Conservation (phyloP, 2,113 vertebrate species). For the Ictalurus furcatus region DNA sequence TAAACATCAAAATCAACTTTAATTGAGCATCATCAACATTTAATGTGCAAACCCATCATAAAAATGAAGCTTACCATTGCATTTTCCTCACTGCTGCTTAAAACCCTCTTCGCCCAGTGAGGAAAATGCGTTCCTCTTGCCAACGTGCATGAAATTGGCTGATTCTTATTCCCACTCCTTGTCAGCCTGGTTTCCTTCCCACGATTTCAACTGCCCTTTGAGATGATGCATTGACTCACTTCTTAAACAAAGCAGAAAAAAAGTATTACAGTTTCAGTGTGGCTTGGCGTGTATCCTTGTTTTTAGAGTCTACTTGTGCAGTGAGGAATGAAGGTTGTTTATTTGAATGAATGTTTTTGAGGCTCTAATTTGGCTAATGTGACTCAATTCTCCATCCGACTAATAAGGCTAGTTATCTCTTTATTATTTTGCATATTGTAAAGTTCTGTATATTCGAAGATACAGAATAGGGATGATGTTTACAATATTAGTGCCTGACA, state of each 20-base stretch:
- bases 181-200: constrained; percentile 32
- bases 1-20: constrained; percentile 26
- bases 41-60: constrained; percentile 51
- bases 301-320: background rate
- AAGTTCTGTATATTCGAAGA: background rate
- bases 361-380: background rate
- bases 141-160: constrained; percentile 65
- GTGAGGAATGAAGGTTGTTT: background rate
- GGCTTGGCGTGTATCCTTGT: background rate
- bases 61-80: constrained; percentile 55
- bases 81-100: constrained; percentile 59
- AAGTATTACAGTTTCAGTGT: background rate
- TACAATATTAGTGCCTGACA: background rate
- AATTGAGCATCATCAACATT: constrained; percentile 44
- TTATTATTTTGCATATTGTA: background rate
- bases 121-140: constrained; percentile 61
- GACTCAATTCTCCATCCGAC: background rate
- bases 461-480: background rate
- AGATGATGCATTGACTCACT: constrained; percentile 37
- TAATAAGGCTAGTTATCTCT: background rate
- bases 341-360: background rate
- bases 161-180: constrained; percentile 52
- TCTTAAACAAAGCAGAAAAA: background rate
- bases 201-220: constrained; percentile 32
- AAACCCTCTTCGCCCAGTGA: constrained; percentile 49